phyloP scores from a whole-genome alignment of 2,113 vertebrate genomes.

The Equus quagga region DNA sequence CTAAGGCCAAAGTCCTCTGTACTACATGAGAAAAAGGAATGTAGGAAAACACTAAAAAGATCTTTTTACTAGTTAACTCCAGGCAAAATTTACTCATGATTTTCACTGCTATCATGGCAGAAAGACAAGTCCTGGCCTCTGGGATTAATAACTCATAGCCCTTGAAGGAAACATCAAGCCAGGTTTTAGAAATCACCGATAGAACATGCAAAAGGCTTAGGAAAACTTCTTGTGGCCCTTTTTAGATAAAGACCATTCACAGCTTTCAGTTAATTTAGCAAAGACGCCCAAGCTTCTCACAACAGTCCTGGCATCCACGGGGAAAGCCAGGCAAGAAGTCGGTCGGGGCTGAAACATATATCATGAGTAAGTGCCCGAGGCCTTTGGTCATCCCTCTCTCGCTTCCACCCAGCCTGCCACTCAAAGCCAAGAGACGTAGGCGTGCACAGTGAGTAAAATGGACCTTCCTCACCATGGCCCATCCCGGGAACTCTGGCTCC shows the following conservation, averaged over 20 bases:
- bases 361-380: background rate
- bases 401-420: background rate
- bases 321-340: background rate
- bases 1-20: background rate
- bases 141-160: no score
- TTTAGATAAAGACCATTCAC: background rate
- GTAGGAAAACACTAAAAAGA: background rate
- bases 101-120: fast-evolving
- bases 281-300: background rate
- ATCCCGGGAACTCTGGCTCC: background rate
- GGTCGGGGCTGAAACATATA: fast-evolving
- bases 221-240: background rate
- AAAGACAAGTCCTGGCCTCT: background rate
- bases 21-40: background rate
- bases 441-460: background rate
- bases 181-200: background rate
- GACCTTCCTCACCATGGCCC: fast-evolving
- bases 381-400: background rate
- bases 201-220: background rate
- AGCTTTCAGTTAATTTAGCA: background rate
- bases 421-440: background rate
- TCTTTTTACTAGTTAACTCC: background rate
- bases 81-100: background rate
- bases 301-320: background rate
- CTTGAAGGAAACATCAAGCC: background rate